Evolutionary conservation across 2,797 vertebrate species (phyloP), one percentile per base, ranked within the genome.

Genomic region (Fistularia commersonii): DNA sequence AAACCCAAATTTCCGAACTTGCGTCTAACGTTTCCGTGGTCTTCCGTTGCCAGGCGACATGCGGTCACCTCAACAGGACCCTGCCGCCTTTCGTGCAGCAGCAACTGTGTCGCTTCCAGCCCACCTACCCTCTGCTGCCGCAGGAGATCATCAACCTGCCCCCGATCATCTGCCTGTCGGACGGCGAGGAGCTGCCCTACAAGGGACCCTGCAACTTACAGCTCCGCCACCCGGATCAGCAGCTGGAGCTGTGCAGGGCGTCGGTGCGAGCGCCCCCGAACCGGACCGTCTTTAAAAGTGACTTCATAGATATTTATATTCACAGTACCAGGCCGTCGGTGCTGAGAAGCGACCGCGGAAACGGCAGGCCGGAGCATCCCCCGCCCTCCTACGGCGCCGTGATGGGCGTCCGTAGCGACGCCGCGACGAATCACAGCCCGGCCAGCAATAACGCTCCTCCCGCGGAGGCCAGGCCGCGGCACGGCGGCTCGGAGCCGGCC

Each of bases 281-380:
- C 84, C 87, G 93, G 81, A 96, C 93, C 79, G 86, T 96, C 81
- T 94, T 93, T n/a, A 92, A 95, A 84, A 93, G 92, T 54, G 93
- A 95, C 88, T 88, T 93, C 76, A 91, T 92, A 66, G 91, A 91
- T 61, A 84, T 88, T 61, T 87, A 90, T 1, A 52, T 88, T 56
- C 85, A 90, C 1, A 87, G 91, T 3, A 57, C 89, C 1, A 92
- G 89, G 51, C 91, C 90, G 0, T 86, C 87, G 82, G 92, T 91
- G 9, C 91, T 92, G 7, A 94, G 92, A 90, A 92, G 90, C 84
- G 90, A 93, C 67, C 91, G 92, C 68, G 92, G 90, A 57, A 90
- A 91, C 72, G 87, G 87, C 71, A 90, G 89, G 70, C 88, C 88
- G 82, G 92, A 92, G 71, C 91, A 90, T 51, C 92, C 92, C 0